A percentile compares a stretch with the other conserved stretches of the same genome.
Conservation (phyloP, 2,797 vertebrate species). For the Fistularia tabacaria region DNA sequence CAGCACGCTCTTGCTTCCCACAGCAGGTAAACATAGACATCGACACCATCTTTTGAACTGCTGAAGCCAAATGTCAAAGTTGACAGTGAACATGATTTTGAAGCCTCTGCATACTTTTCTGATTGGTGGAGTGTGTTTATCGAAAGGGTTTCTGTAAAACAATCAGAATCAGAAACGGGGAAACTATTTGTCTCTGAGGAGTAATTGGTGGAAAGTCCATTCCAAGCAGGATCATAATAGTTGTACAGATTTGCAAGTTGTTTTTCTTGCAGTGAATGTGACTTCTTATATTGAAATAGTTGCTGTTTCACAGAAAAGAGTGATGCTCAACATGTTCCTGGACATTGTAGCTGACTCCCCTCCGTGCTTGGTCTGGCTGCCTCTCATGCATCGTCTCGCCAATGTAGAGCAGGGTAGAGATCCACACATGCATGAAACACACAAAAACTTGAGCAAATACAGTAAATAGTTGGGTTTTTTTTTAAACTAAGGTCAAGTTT, state of each 20-base stretch:
- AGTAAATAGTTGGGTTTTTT: not conserved
- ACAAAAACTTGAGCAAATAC: not conserved
- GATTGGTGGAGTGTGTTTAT: no score
- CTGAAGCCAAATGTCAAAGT: not conserved
- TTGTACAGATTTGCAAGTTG: not conserved
- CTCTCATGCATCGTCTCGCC: conserved; percentile 91
- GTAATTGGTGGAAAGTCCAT: no score
- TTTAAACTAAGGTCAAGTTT: no score
- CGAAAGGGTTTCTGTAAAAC: no score
- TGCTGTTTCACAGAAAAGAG: conserved; percentile 81
- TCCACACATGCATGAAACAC: conserved; percentile 6
- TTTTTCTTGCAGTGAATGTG: not conserved
- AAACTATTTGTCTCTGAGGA: no score
- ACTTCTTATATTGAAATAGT: not conserved
- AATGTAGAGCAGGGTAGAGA: conserved; percentile 88
- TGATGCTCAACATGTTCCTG: conserved; percentile 91
- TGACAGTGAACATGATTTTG: not conserved
- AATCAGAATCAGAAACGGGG: no score
- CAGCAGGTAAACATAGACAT: conserved; percentile 82
- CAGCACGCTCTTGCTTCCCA: conserved; percentile 84
- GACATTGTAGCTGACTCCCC: conserved; percentile 87
- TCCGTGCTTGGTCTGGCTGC: conserved; percentile 94
- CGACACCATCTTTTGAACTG: not conserved
- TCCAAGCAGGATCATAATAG: no score
- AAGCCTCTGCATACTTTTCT: not conserved